These are phyloP conservation scores for Holcopasites calliopsidis DNA, from an alignment of 1,140 invertebrate genomes.

Conservation along the genomic window DNA sequence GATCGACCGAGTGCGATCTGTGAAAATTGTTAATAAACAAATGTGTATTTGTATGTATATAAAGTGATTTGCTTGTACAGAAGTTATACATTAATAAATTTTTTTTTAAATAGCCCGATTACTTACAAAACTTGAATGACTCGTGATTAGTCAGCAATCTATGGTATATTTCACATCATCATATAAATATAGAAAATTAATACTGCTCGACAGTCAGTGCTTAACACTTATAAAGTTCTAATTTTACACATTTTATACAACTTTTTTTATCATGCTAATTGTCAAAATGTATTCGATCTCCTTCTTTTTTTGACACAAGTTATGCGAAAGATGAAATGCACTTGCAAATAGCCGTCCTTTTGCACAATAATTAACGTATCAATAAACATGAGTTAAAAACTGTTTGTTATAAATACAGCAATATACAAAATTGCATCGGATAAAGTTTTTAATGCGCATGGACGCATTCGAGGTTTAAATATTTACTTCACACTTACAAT, in stretches of 20 bases:
- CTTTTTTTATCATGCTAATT: background rate
- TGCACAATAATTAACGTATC: conserved; percentile 25
- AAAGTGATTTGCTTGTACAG: conserved; percentile 17
- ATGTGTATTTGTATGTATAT: conserved; percentile 14
- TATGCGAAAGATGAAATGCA: background rate
- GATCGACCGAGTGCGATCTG: background rate
- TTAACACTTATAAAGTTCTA: background rate
- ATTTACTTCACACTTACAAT: conserved; percentile 25
- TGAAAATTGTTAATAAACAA: conserved; percentile 5
- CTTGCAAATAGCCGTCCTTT: conserved; percentile 32
- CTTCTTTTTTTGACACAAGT: background rate
- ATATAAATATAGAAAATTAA: conserved; percentile 3
- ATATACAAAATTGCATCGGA: conserved; percentile 29
- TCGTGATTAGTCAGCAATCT: background rate
- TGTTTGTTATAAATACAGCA: conserved; percentile 38
- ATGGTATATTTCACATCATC: background rate
- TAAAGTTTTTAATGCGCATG: background rate
- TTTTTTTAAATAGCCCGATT: background rate
- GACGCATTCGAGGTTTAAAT: background rate
- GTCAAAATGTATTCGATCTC: conserved; percentile 22
- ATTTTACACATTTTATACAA: conserved; percentile 16
- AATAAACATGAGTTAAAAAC: conserved; percentile 12
- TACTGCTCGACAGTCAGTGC: background rate
- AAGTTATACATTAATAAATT: background rate
- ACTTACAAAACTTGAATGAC: background rate